These are phyloP conservation scores for Ibidorhyncha struthersii DNA, from an alignment of 2,113 vertebrate species.

Conservation along the genomic window DNA sequence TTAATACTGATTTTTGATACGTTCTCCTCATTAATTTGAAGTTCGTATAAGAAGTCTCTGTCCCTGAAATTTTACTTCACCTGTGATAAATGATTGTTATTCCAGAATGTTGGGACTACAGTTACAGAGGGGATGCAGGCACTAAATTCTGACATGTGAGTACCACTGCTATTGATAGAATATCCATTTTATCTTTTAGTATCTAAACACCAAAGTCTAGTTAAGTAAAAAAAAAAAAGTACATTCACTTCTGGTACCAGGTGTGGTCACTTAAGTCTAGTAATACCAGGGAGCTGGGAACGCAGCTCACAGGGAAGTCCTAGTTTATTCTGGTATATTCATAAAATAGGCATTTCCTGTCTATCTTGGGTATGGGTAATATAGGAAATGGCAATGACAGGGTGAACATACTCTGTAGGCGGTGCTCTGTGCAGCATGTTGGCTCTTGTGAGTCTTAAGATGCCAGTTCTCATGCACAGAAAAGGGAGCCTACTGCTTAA, in stretches of 20 bases:
- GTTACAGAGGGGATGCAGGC: neutral
- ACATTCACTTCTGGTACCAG: neutral
- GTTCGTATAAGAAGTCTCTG: neutral
- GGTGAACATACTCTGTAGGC: neutral
- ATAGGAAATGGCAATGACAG: neutral
- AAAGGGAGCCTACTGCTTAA: neutral
- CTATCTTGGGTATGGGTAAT: neutral
- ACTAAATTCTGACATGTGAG: neutral
- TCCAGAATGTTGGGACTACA: neutral
- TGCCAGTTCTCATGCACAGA: neutral
- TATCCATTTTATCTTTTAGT: neutral
- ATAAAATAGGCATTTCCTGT: neutral
- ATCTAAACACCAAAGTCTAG: neutral
- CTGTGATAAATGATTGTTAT: neutral
- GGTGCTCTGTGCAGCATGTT: accelerated
- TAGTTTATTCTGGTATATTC: neutral
- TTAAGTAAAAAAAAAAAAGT: neutral
- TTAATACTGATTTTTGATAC: neutral
- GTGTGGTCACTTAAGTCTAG: neutral
- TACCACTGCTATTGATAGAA: neutral
- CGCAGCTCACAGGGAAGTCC: neutral
- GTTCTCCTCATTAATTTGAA: neutral
- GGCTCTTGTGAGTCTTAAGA: neutral
- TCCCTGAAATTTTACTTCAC: neutral
- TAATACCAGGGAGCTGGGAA: neutral